These are phyloP conservation scores for Trichomycterus rosablanca DNA, from an alignment of 2,113 vertebrate species.

Conservation along the genomic window DNA sequence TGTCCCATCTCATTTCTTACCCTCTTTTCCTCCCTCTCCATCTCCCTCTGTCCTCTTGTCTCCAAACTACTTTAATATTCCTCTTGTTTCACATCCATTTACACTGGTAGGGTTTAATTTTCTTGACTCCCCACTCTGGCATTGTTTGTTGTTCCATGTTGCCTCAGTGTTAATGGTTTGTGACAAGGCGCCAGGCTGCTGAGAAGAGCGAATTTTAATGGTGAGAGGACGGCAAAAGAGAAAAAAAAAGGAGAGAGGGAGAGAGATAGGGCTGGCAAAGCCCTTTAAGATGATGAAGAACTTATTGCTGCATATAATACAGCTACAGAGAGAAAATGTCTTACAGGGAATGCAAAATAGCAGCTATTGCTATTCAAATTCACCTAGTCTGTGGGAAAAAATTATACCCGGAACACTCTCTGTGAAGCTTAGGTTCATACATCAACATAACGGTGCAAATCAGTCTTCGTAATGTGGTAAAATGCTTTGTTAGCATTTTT, in stretches of 20 bases:
- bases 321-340: neutral
- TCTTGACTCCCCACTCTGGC: constrained; percentile 21
- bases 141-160: constrained; percentile 46
- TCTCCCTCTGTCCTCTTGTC: neutral
- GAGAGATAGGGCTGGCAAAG: neutral
- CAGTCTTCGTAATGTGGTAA: no score
- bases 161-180: constrained; percentile 45
- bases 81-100: constrained; percentile 45
- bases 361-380: no score
- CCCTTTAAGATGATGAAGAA: constrained; percentile 4
- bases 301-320: neutral
- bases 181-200: constrained; percentile 38
- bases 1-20: no score
- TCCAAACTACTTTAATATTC: constrained; percentile 26
- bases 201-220: constrained; percentile 47
- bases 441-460: no score
- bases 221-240: neutral
- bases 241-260: neutral
- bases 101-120: constrained; percentile 49
- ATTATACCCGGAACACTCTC: no score
- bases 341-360: no score
- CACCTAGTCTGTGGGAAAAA: no score
- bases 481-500: no score
- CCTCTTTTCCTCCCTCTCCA: neutral
- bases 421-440: no score